Evolutionary conservation across 1,140 invertebrate species (phyloP), one percentile per base, ranked within the genome.

Genomic region (Drosophila erecta): DNA sequence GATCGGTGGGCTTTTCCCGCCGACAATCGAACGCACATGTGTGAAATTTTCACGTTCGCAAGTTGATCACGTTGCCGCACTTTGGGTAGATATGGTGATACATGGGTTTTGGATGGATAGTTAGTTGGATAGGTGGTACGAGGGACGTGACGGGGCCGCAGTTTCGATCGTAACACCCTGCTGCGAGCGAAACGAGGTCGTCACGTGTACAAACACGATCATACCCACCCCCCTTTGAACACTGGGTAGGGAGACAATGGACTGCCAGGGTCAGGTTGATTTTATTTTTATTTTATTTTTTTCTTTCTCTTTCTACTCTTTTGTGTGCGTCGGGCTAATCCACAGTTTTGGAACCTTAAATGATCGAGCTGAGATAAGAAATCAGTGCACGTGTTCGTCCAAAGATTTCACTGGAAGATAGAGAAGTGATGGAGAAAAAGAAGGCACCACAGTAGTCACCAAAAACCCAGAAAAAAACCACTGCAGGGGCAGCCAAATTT

Each of bases 361-460:
- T 83, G 81, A 86, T 86, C 81, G 79, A 15, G 43, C 44, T 6
- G 37, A 75, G 83, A 86, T 86, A 86, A 89, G 79, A 79, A 86
- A 86, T 86, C 83, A 83, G 83, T 86, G 84, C 83, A 86, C 83
- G 83, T 86, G 83, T 87, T 89, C 84, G 76, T 46, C 65, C 61
- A 50, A 77, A 78, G 65, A 81, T 81, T 85, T 85, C 76, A 33
- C 30, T 71, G 59, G 78, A 80, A 79, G 64, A 65, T 65, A 65
- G 37, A 41, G 24, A 61, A 47, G 49, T 41, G 44, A 53, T 35
- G 60, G 49, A 46, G 70, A 17, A 61, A 41, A 57, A 67, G 62
- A 73, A 73, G 60, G 75, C 57, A 87, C 78, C 67, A 85, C 81
- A 64, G 83, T 81, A 85, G 81, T 80, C 73, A 62, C 60, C 61